phyloP scores from a whole-genome alignment of 2,888 invertebrate genomes.

The Agrochola circellaris region DNA sequence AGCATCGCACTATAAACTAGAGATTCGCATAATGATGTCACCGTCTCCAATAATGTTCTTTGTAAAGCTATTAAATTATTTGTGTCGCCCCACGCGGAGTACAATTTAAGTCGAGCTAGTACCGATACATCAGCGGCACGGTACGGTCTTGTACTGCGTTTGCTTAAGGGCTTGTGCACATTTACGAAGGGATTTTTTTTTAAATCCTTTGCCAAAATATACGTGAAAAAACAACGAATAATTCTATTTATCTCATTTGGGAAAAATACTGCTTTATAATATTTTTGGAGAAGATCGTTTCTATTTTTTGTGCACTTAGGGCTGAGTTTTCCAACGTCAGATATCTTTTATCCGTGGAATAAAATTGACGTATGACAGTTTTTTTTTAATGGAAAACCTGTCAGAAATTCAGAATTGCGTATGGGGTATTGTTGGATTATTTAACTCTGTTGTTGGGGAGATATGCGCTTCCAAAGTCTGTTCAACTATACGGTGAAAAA shows the following conservation, averaged over 20 bases:
- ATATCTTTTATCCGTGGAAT: too few relatives aligned
- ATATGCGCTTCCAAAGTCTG: too few relatives aligned
- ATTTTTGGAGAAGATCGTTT: too few relatives aligned
- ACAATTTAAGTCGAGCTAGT: slow-evolving; percentile 67
- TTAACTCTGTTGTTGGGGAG: too few relatives aligned
- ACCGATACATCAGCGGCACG: slow-evolving; percentile 42
- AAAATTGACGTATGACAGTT: too few relatives aligned
- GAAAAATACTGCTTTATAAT: not conserved
- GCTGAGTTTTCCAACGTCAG: too few relatives aligned
- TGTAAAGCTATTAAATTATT: slow-evolving; percentile 76
- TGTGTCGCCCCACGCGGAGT: slow-evolving; percentile 76
- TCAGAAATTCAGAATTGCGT: too few relatives aligned
- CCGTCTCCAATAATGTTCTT: slow-evolving; percentile 45
- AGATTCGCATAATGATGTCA: slow-evolving; percentile 61
- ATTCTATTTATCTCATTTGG: too few relatives aligned
- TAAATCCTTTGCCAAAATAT: not conserved
- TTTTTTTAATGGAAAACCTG: too few relatives aligned
- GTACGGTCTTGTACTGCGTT: slow-evolving; percentile 23
- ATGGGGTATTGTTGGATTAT: too few relatives aligned
- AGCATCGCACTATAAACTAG: slow-evolving; percentile 21
- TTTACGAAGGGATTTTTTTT: not conserved
- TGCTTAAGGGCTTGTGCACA: slow-evolving; percentile 34
- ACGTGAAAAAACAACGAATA: not conserved
- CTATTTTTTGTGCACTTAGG: too few relatives aligned
- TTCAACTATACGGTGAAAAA: too few relatives aligned